These are phyloP conservation scores for Lepidotrigona ventralis DNA, from an alignment of 1,140 invertebrate species.

Conservation along the genomic window DNA sequence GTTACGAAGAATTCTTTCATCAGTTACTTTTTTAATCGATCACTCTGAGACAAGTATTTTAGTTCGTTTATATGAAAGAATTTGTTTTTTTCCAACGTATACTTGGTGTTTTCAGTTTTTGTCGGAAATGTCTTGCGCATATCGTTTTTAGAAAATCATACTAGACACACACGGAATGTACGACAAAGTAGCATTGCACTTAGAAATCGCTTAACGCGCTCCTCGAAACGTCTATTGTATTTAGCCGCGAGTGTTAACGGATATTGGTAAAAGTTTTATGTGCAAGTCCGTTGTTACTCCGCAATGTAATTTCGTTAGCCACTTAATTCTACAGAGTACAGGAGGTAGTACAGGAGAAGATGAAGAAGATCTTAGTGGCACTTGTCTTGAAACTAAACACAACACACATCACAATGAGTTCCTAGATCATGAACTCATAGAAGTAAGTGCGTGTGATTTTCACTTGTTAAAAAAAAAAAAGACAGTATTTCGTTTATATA, in stretches of 20 bases:
- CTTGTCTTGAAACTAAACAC: constrained; percentile 75
- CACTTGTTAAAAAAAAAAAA: background rate
- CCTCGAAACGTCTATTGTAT: background rate
- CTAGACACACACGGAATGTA: constrained; percentile 30
- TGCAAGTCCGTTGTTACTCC: constrained; percentile 40
- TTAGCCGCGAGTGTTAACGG: constrained; percentile 25
- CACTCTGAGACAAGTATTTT: background rate
- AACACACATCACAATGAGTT: constrained; percentile 82
- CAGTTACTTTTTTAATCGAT: background rate
- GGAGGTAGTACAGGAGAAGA: constrained; percentile 84
- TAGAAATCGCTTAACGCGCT: constrained; percentile 18
- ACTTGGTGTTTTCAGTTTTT: background rate
- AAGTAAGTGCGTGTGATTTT: constrained; percentile 69
- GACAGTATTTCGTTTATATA: background rate
- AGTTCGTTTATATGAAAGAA: background rate
- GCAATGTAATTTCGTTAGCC: constrained; percentile 53
- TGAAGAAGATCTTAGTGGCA: constrained; percentile 79
- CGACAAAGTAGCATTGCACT: constrained; percentile 36
- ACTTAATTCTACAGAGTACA: constrained; percentile 80
- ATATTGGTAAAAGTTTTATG: constrained; percentile 46
- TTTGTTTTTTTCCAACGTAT: background rate
- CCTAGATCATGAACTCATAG: constrained; percentile 73
- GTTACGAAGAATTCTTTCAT: background rate
- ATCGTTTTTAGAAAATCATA: background rate
- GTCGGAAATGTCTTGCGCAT: constrained; percentile 10